Evolutionary conservation across 2,113 vertebrate genomes (phyloP), one percentile per base, ranked within the genome.

Genomic region (Micromys minutus): DNA sequence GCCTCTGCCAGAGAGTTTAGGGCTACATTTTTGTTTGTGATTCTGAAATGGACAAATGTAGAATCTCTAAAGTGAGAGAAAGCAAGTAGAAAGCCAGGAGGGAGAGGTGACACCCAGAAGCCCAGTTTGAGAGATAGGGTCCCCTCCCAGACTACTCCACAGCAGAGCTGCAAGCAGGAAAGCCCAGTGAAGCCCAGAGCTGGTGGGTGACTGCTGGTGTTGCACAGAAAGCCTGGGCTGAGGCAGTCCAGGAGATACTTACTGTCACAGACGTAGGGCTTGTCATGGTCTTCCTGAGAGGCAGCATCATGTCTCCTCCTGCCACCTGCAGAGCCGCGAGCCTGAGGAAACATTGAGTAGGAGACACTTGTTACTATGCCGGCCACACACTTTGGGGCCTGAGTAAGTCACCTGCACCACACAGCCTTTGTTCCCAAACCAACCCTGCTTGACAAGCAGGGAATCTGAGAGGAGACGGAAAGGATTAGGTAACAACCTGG

Each of bases 251-350:
- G 7, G 80, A 31, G 61, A 15, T 98, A 99, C 99, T 99, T 99
- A 99, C 99, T 99, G 98, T 99, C 99, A 98, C 99, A 99, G 98
- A 99, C 99, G 90, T 99, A 99, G 98, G 99, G 99, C 98, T 99
- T 99, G 98, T 99, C 99, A 1, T 99, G 99, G 96, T 99, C 99
- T 93, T 99, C 99, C 97, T 99, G 98, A 77, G 98, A 99, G 91
- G 98, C 98, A 3, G 99, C 98, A 71, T 99, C 99, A 7, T 99
- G 98, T 98, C 98, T 99, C 98, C 99, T 99, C 95, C 99, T 99
- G 89, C 99, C 99, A 29, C 99, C 98, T 90, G 98, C 98, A 93
- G 99, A 99, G 94, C 99, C 99, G 69, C 99, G 99, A 97, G 99
- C 99, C 99, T 99, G 98, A 74, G 97, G 94, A 96, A 93, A 98